phyloP scores from a whole-genome alignment of 2,888 invertebrate species.

The Oxycera nigricornis region DNA sequence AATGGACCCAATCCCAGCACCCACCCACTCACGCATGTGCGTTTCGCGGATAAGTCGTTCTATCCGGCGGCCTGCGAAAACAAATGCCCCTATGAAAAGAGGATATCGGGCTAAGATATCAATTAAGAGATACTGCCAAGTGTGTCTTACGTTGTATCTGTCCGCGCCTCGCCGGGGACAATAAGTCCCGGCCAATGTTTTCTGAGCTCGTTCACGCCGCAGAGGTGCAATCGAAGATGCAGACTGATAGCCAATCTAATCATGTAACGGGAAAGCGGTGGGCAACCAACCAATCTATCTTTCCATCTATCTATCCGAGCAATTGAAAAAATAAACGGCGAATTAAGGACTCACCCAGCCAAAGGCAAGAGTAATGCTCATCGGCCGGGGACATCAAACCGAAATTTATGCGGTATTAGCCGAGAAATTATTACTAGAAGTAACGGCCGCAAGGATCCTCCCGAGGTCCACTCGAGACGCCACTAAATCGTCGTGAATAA shows the following conservation, averaged over 20 bases:
- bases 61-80: neutral
- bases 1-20: neutral
- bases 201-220: too few relatives aligned
- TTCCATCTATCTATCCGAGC: too few relatives aligned
- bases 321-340: neutral
- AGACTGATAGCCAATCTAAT: too few relatives aligned
- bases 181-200: too few relatives aligned
- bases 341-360: neutral
- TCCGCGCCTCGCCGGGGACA: neutral
- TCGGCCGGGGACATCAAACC: neutral
- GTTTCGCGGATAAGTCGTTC: neutral
- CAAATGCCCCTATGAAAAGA: neutral
- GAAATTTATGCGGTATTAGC: neutral
- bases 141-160: too few relatives aligned
- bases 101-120: too few relatives aligned
- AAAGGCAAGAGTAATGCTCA: neutral
- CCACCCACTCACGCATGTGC: neutral
- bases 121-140: too few relatives aligned
- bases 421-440: neutral
- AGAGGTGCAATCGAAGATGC: too few relatives aligned
- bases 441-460: constrained; percentile 1
- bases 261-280: neutral
- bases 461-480: neutral
- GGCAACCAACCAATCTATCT: too few relatives aligned
- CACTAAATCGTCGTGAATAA: constrained; percentile 29